Percentiles rank a stretch among this genome's conserved stretches.
These are phyloP conservation scores for Polypedilum pembai DNA, from an alignment of 1,140 invertebrate genomes.

Conservation along the genomic window DNA sequence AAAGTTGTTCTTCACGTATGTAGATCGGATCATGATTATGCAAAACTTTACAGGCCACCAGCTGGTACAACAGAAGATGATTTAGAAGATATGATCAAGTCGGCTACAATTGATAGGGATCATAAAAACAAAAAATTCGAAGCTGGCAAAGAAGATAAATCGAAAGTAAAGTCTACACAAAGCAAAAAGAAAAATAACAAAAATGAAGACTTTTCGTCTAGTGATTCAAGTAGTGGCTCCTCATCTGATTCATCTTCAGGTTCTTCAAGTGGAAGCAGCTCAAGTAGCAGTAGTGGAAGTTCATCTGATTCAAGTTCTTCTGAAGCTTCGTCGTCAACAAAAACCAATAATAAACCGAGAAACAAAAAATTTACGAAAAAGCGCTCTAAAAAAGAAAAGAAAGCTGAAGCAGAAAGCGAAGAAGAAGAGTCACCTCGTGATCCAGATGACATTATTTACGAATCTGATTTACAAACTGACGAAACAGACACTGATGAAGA, in stretches of 20 bases:
- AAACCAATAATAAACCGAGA: constrained; percentile 39
- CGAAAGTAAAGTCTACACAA: constrained; percentile 31
- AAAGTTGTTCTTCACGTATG: constrained; percentile 49
- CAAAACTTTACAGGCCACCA: constrained; percentile 38
- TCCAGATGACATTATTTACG: constrained; percentile 45
- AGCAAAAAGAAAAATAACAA: constrained; percentile 34
- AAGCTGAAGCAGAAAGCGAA: constrained; percentile 20
- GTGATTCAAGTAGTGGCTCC: constrained; percentile 62
- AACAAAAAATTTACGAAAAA: constrained; percentile 35
- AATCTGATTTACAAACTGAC: constrained; percentile 74
- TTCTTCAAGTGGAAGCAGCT: constrained; percentile 64
- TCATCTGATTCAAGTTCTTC: constrained; percentile 57
- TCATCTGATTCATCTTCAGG: constrained; percentile 52
- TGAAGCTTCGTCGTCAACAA: constrained; percentile 54
- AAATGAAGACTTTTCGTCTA: constrained; percentile 48
- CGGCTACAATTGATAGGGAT: constrained; percentile 28
- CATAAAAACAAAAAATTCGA: constrained; percentile 30
- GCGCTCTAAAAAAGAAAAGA: constrained; percentile 31
- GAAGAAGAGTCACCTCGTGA: constrained; percentile 15
- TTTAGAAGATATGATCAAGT: not conserved
- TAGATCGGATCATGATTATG: constrained; percentile 61
- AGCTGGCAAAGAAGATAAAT: constrained; percentile 22
- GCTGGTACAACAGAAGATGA: not conserved
- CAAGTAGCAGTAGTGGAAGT: constrained; percentile 68
- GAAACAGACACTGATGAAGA: constrained; percentile 79